These are phyloP conservation scores for Diadumene lineata DNA, from an alignment of 92 coral and sea anemone genomes.

Conservation along the genomic window DNA sequence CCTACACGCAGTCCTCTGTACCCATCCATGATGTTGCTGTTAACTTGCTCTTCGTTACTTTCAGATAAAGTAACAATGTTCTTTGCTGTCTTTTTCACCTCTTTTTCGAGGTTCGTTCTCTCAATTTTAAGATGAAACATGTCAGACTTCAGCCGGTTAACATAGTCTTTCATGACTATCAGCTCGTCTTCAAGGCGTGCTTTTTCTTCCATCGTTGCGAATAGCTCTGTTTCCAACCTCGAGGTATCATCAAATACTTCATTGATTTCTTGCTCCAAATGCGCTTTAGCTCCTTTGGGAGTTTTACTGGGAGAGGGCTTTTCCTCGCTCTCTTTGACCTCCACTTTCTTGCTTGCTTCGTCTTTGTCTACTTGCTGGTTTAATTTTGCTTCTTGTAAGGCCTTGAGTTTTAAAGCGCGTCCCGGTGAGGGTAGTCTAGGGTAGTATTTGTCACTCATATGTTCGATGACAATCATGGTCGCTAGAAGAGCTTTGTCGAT, in stretches of 20 bases:
- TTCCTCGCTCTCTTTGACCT: neutral
- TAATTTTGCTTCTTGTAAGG: slow-evolving; percentile 17
- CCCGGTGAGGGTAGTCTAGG: slow-evolving; percentile 14
- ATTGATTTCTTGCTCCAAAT: slow-evolving; percentile 63
- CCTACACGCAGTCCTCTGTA: slow-evolving; percentile 38
- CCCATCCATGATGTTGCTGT: slow-evolving; percentile 9
- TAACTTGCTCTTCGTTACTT: slow-evolving; percentile 14
- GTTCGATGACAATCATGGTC: slow-evolving; percentile 75
- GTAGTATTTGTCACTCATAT: slow-evolving; percentile 33
- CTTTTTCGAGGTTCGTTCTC: slow-evolving; percentile 70
- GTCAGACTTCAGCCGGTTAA: slow-evolving; percentile 66
- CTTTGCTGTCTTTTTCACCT: slow-evolving; percentile 57
- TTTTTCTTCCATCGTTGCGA: slow-evolving; percentile 86
- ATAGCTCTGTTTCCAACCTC: slow-evolving; percentile 75
- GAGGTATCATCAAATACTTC: slow-evolving; percentile 79
- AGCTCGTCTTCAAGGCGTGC: slow-evolving; percentile 81
- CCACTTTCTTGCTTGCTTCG: slow-evolving; percentile 8
- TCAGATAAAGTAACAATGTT: slow-evolving; percentile 25
- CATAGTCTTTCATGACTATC: slow-evolving; percentile 70
- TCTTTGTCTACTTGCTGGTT: neutral
- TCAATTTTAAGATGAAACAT: slow-evolving; percentile 85
- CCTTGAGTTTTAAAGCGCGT: slow-evolving; percentile 7
- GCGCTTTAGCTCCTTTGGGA: slow-evolving; percentile 38
- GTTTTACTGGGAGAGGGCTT: slow-evolving; percentile 18
- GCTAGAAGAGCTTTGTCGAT: slow-evolving; percentile 85